Conservation (phyloP, 2,888 invertebrate genomes). For the Drosophila yooni region DNA sequence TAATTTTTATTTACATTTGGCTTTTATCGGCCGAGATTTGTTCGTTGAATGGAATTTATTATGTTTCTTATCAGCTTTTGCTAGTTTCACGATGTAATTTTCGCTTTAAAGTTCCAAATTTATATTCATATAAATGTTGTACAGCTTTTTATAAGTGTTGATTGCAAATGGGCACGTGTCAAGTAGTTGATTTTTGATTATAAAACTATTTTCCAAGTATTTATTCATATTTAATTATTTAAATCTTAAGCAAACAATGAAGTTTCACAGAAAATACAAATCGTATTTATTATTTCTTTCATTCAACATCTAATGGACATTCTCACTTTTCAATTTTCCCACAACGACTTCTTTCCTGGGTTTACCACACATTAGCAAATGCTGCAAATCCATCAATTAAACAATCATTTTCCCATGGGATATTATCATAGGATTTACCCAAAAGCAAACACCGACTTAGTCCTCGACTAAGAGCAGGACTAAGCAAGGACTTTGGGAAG, state of each 20-base stretch:
- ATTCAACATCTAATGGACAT: background rate
- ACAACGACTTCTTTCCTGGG: slow-evolving; percentile 26
- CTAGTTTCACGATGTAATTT: slow-evolving; percentile 13
- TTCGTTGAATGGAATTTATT: background rate
- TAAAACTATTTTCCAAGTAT: background rate
- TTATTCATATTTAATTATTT: background rate
- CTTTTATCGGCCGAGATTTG: slow-evolving; percentile 40
- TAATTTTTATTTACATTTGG: slow-evolving; percentile 21
- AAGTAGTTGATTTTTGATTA: slow-evolving; percentile 9
- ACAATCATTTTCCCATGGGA: slow-evolving; percentile 15
- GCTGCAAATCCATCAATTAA: slow-evolving; percentile 41
- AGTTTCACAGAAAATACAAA: background rate
- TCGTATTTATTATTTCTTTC: background rate
- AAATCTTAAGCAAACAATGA: background rate
- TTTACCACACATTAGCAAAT: slow-evolving; percentile 52
- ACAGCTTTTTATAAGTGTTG: background rate
- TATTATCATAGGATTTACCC: slow-evolving; percentile 38
- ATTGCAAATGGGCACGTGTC: background rate
- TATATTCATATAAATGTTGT: background rate
- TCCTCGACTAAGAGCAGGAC: slow-evolving; percentile 19
- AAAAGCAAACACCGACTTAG: slow-evolving; percentile 34
- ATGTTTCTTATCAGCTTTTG: slow-evolving; percentile 34
- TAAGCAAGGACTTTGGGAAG: slow-evolving; percentile 18
- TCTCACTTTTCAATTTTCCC: slow-evolving; percentile 15
- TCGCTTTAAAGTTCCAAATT: background rate